Conservation (phyloP, 2,113 vertebrate species). For the human (Homo sapiens) region DNA sequence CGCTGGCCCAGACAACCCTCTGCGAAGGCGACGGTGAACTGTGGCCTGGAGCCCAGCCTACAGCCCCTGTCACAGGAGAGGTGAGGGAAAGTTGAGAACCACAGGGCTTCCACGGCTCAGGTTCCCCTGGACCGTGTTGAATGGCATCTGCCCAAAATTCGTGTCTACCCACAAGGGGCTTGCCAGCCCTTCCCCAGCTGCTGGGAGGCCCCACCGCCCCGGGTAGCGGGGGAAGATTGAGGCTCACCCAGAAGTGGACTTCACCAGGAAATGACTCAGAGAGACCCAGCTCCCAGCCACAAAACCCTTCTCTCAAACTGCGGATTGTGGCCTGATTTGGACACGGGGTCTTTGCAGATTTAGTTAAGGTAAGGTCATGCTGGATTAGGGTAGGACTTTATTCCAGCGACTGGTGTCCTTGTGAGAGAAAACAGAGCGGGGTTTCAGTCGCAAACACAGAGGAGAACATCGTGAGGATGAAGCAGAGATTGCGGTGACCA, state of each 20-base stretch:
- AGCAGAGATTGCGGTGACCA: background rate
- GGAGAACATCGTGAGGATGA: background rate
- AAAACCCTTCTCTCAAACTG: background rate
- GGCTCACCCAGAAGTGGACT: too few relatives aligned
- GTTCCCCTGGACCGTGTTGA: accelerated
- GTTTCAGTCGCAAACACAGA: background rate
- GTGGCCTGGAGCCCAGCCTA: accelerated
- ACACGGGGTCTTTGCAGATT: background rate
- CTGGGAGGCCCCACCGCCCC: too few relatives aligned
- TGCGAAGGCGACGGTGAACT: accelerated
- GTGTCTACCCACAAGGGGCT: background rate
- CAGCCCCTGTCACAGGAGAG: accelerated
- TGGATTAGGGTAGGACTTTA: accelerated
- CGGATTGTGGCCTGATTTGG: background rate
- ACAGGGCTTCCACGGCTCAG: background rate
- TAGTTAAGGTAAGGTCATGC: background rate
- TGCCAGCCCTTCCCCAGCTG: too few relatives aligned
- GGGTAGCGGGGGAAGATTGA: too few relatives aligned
- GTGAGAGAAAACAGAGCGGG: accelerated
- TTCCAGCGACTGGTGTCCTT: accelerated
- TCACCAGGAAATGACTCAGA: too few relatives aligned
- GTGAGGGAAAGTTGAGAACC: too few relatives aligned
- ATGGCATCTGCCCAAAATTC: background rate
- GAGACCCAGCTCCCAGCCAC: too few relatives aligned
- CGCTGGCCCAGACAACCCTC: accelerated